Evolutionary conservation across 2,888 invertebrate species (phyloP).

Genomic region (Torymus aiolomorphi): DNA sequence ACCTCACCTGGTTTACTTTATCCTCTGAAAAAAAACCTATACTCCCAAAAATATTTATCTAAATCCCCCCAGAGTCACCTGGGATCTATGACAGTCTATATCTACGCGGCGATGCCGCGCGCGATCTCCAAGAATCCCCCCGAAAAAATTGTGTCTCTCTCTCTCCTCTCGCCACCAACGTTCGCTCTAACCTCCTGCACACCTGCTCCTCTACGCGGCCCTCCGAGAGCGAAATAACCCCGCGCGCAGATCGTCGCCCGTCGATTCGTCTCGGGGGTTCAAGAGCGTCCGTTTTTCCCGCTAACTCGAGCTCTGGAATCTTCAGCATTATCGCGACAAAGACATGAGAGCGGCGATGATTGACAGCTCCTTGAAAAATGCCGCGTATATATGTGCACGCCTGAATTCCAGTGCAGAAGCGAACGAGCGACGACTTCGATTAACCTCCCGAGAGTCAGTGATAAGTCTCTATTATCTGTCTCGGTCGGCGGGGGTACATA

Average conservation of each 20-base stretch:
- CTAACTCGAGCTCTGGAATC: background rate
- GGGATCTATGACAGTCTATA: too few relatives aligned
- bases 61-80: too few relatives aligned
- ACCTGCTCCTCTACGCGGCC: conserved; percentile 12
- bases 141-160: too few relatives aligned
- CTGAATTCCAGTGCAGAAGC: too few relatives aligned
- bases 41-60: too few relatives aligned
- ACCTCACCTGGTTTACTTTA: too few relatives aligned
- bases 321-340: background rate
- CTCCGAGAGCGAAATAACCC: conserved; percentile 32
- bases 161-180: too few relatives aligned
- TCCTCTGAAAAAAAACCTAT: too few relatives aligned
- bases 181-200: background rate
- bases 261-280: conserved; percentile 14
- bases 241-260: background rate
- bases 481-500: background rate
- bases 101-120: too few relatives aligned
- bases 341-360: conserved; percentile 1
- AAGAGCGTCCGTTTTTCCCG: conserved; percentile 8
- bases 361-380: conserved; percentile 33
- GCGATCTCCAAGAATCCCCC: too few relatives aligned
- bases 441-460: conserved; percentile 17
- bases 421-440: background rate
- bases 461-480: conserved; percentile 6
- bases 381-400: background rate